Evolutionary conservation across 2,113 vertebrate species (phyloP), one percentile per base, ranked within the genome.

Genomic region (Nestor notabilis): DNA sequence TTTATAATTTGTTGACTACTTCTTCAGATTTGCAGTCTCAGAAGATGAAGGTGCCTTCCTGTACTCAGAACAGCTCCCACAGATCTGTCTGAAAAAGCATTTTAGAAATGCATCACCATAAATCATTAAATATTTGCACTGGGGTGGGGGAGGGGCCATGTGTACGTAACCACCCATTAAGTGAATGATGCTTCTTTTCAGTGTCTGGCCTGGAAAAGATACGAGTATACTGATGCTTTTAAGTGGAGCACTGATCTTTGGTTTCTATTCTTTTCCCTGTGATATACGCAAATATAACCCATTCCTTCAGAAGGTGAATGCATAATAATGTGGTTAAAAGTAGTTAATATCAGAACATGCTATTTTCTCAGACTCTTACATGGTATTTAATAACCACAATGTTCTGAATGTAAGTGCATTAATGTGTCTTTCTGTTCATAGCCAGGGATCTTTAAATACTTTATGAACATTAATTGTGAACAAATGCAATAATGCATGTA

Each of bases 41-140:
- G 68, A 93, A 93, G 55, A 81, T 20, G 35, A 88, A 95, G 68
- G 17, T 90, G 68, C 76, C 82, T 86, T 90, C 46, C 60, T 86
- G 29, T 66, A 55, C 39, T 60, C 66, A 70, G 82, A 95, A 79
- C 41, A 90, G 66, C 66, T 74, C 66, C 78, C 46, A 80, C 66
- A 90, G 75, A 93, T 46, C 63, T 83, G 65, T 72, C 84, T 88
- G 44, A 77, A 78, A 55, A 68, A 31, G 35, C 74, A 6, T 90
- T 92, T 94, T 47, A 55, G 87, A 83, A 87, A 86, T 43, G 56
- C 63, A 86, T 66, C 43, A 33, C 37, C 37, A 55, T 44, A 89
- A 91, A 93, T 84, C 70, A 74, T 93, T 69, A 58, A 83, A 83
- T 87, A 75, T 86, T 92, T 94, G 50, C 84, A 28, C 17, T 3